Evolutionary conservation across 2,888 invertebrate species (phyloP).

Genomic region (Glyphotaelius pellucidus): DNA sequence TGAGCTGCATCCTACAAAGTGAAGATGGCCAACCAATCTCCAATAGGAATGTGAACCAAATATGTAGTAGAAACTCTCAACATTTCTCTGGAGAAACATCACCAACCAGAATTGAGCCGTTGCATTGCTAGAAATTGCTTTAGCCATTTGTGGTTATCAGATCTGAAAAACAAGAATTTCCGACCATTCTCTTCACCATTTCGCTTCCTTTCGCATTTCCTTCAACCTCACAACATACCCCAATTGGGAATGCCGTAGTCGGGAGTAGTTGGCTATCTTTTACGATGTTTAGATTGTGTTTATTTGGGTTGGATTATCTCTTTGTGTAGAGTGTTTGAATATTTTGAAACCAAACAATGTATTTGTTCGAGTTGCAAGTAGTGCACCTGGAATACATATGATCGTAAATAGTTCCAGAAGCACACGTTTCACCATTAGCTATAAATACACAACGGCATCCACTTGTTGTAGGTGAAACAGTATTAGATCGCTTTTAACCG

Average conservation of each 20-base stretch:
- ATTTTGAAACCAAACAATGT: background rate
- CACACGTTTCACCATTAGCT: background rate
- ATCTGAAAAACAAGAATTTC: no score
- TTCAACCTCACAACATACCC: no score
- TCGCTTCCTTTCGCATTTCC: no score
- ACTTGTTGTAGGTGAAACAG: background rate
- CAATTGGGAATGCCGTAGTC: no score
- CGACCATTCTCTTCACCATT: no score
- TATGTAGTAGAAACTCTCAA: no score
- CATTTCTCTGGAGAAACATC: no score
- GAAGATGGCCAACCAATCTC: background rate
- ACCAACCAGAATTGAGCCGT: no score
- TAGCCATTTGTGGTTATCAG: no score
- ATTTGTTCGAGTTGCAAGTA: background rate
- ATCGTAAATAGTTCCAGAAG: background rate
- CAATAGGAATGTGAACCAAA: background rate
- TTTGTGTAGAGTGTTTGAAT: background rate
- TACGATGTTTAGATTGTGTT: no score
- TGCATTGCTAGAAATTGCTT: no score
- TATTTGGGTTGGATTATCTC: background rate
- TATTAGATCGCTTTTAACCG: background rate
- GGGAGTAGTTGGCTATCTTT: no score
- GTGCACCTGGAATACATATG: background rate
- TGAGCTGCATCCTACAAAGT: background rate
- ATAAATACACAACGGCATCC: background rate